Evolutionary conservation across 2,888 invertebrate genomes (phyloP).

Genomic region (Plagodis pulveraria): DNA sequence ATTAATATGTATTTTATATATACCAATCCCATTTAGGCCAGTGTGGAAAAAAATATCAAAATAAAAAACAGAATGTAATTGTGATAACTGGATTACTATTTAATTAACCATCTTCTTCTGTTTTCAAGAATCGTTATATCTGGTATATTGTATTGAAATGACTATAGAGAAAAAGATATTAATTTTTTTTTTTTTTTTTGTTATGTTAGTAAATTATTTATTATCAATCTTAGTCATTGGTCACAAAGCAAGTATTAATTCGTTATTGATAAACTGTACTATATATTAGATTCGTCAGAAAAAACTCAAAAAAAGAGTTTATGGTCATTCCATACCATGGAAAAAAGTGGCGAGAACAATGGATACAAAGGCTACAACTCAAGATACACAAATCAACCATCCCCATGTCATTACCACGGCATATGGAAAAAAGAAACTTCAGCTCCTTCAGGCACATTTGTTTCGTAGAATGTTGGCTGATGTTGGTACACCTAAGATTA

Average conservation of each 20-base stretch:
- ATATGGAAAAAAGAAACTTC: conserved; percentile 45
- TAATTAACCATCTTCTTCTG: too few relatives aligned
- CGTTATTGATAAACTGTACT: not conserved
- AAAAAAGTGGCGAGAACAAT: conserved; percentile 14
- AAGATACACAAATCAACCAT: conserved; percentile 39
- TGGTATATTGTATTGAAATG: too few relatives aligned
- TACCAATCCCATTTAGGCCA: too few relatives aligned
- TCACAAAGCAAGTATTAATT: not conserved
- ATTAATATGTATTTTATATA: too few relatives aligned
- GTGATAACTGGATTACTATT: too few relatives aligned
- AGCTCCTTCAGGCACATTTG: conserved; percentile 52
- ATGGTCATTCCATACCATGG: conserved; percentile 64
- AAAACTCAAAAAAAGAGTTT: conserved; percentile 29
- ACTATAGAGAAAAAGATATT: too few relatives aligned
- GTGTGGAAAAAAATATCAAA: too few relatives aligned
- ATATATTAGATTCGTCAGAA: conserved; percentile 2
- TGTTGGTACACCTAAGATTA: conserved; percentile 43
- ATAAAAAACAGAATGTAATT: too few relatives aligned
- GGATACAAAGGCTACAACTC: not conserved
- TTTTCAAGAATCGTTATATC: too few relatives aligned
- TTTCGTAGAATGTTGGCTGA: conserved; percentile 54
- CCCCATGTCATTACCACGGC: conserved; percentile 39
- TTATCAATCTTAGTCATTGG: not conserved
- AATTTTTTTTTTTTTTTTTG: too few relatives aligned
- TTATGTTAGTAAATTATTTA: too few relatives aligned